phyloP scores from a whole-genome alignment of 2,888 invertebrate species.

The Metacarcinus magister region DNA sequence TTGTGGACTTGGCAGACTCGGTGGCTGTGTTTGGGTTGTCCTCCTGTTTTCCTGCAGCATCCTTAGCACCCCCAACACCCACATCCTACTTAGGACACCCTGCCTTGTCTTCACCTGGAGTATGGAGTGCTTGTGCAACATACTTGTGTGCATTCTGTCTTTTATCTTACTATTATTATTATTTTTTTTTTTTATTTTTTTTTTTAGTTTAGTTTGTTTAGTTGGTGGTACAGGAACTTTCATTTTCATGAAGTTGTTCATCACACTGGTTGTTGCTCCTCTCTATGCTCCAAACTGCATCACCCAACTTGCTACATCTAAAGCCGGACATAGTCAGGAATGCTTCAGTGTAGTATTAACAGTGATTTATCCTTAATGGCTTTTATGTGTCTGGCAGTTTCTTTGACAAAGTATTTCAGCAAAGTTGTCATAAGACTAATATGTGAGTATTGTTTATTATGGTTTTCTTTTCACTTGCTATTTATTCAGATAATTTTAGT shows the following conservation, averaged over 20 bases:
- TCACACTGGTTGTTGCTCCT: neutral
- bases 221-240: neutral
- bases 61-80: neutral
- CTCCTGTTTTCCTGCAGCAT: neutral
- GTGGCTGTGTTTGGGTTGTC: slow-evolving; percentile 27
- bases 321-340: neutral
- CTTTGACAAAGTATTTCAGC: slow-evolving; percentile 22
- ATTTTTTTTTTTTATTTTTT: neutral
- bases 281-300: neutral
- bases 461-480: neutral
- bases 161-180: neutral
- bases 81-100: neutral
- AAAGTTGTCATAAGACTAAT: slow-evolving; percentile 7
- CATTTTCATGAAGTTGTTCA: neutral
- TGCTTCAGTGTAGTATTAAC: neutral
- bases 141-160: neutral
- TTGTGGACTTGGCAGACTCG: neutral
- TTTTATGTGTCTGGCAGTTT: neutral
- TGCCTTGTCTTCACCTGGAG: neutral
- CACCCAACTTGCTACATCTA: neutral
- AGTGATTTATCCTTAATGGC: neutral
- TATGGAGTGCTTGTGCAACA: slow-evolving; percentile 33
- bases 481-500: neutral
- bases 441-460: neutral
- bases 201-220: neutral